phyloP scores from a whole-genome alignment of 2,888 invertebrate species.

The Brachyptera putata region DNA sequence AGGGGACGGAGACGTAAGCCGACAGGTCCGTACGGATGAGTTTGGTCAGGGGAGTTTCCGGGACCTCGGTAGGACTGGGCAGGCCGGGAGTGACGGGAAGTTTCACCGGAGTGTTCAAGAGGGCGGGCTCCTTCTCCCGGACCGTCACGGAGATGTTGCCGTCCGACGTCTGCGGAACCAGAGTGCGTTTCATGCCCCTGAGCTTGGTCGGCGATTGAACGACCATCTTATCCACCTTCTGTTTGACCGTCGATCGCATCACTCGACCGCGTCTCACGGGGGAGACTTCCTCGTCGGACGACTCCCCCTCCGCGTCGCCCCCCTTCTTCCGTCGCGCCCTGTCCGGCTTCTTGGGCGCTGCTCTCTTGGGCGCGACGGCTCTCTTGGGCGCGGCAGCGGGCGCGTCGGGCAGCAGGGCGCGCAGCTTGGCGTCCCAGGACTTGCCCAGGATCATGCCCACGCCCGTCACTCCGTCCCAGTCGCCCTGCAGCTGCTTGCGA shows the following conservation, averaged over 20 bases:
- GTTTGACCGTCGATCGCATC: too few relatives aligned
- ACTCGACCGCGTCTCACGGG: too few relatives aligned
- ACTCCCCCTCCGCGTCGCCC: not conserved
- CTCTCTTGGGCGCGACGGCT: not conserved
- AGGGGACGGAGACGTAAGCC: too few relatives aligned
- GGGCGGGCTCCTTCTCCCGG: too few relatives aligned
- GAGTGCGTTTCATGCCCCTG: not conserved
- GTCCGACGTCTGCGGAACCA: not conserved
- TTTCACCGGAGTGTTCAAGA: not conserved
- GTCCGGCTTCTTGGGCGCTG: not conserved
- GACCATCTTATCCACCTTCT: too few relatives aligned
- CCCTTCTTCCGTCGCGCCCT: not conserved
- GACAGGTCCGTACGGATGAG: not conserved
- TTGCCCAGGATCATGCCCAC: conserved; percentile 3
- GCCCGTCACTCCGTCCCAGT: conserved; percentile 16
- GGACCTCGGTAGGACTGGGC: not conserved
- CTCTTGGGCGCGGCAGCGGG: not conserved
- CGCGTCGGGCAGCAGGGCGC: not conserved
- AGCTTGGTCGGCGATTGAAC: not conserved
- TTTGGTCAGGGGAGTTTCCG: not conserved
- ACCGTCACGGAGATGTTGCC: not conserved
- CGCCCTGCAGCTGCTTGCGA: conserved; percentile 1
- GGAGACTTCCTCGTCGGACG: too few relatives aligned
- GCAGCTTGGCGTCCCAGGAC: not conserved
- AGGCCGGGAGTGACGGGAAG: too few relatives aligned